phyloP scores from a whole-genome alignment of 2,797 vertebrate genomes.

The Oreonectes daqikongensis region DNA sequence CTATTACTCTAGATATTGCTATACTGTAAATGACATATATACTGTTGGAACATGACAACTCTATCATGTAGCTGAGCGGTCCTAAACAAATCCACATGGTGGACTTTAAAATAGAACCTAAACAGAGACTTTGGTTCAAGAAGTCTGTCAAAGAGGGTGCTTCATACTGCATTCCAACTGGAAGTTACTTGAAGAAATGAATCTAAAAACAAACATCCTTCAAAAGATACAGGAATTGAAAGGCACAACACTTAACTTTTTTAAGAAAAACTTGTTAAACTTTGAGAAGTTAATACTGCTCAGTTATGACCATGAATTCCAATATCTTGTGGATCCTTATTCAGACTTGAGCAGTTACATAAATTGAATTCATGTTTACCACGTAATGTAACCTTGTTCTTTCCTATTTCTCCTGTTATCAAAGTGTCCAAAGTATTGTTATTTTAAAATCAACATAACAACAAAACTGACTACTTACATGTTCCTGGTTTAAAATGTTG shows the following conservation, averaged over 20 bases:
- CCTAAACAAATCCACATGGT: conserved; percentile 65
- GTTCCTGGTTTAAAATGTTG: neutral
- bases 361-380: too few relatives aligned
- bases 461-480: neutral
- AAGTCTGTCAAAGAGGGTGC: conserved; percentile 81
- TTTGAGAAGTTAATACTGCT: conserved; percentile 47
- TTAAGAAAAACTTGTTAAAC: conserved; percentile 72
- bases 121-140: conserved; percentile 92
- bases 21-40: conserved; percentile 86
- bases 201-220: conserved; percentile 56
- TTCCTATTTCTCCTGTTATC: neutral
- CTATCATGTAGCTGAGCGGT: conserved; percentile 67
- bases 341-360: too few relatives aligned
- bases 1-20: conserved; percentile 85
- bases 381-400: conserved; percentile 16
- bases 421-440: neutral
- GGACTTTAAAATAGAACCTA: conserved; percentile 74
- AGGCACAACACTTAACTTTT: conserved; percentile 89
- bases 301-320: neutral
- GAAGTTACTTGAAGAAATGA: conserved; percentile 53
- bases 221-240: conserved; percentile 74
- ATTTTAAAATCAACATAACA: conserved; percentile 21
- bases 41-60: conserved; percentile 75
- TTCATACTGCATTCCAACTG: conserved; percentile 59
- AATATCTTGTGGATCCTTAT: neutral